Base-by-base conservation (phyloP, 2,113 vertebrate species). In the Alosa alosa region DNA sequence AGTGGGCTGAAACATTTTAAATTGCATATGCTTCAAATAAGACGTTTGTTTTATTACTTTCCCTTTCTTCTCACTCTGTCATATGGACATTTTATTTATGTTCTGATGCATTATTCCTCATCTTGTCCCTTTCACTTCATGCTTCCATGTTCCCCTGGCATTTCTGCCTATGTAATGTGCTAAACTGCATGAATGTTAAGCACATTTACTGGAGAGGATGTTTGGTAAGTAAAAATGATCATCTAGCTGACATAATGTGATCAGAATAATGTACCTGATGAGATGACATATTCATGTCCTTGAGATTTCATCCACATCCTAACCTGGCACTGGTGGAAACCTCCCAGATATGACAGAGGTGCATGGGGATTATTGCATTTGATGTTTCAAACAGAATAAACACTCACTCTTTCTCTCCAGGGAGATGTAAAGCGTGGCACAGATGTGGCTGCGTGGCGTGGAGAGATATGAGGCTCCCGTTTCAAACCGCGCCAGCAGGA, bases 401-500 rank as follows among this genome's bases (percentile, higher is more conserved):
- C 72, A 75, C 72, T 36, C 36, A 3, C 85, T 81, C n/a, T 22
- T 57, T 87, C 60, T 60, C 57, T 60, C 25, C 49, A 36, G 44
- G 78, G 72, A 55, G 39, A 17, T 20, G 84, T 46, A 75, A 57
- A 13, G 25, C 15, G 25, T 22, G 68, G 25, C 36, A 31, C 13
- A 81, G 25, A 36, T n/a, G n/a, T 18, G 45, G n/a, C 72, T n/a
- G 41, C 39, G 46, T 50, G 81, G 36, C 20, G 49, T 6, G 31
- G 6, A 18, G 82, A 84, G 82, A 83, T 83, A 44, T n/a, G 72
- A 82, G 31, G n/a, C 82, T 86, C 31, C 36, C 45, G 25, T 52
- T 72, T 83, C 45, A 84, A 82, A 88, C 81, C 81, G 46, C 46
- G 57, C 83, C 86, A 86, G 84, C 64, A 86, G 81, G 75, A 85